These are phyloP conservation scores for Acipenser oxyrinchus DNA, from an alignment of 2,797 vertebrate genomes.

Conservation along the genomic window DNA sequence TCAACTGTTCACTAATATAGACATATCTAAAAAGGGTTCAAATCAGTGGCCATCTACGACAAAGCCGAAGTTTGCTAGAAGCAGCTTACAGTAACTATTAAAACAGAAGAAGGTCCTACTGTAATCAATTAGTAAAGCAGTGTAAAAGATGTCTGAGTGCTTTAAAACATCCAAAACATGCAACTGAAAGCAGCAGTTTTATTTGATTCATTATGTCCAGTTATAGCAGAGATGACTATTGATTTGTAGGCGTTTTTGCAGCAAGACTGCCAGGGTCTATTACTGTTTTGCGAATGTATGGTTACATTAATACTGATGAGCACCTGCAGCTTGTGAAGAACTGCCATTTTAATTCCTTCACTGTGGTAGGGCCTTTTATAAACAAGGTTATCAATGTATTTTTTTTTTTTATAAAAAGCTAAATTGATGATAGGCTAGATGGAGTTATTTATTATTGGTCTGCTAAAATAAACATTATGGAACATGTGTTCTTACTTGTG, in stretches of 20 bases:
- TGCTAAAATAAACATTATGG: background rate
- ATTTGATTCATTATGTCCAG: slow-evolving; percentile 50
- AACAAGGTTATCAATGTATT: background rate
- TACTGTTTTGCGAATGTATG: slow-evolving; percentile 15
- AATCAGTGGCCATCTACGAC: too few relatives aligned
- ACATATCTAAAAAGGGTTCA: too few relatives aligned
- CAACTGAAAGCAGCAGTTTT: slow-evolving; percentile 28
- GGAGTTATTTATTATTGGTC: background rate
- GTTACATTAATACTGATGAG: slow-evolving; percentile 14
- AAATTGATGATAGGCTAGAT: too few relatives aligned
- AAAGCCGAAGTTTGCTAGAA: too few relatives aligned
- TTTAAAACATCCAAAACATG: too few relatives aligned
- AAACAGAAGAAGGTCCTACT: background rate
- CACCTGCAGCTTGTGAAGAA: background rate
- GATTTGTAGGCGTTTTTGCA: slow-evolving; percentile 39
- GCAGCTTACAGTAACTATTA: too few relatives aligned
- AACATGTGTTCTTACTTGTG: slow-evolving; percentile 9
- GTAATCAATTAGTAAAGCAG: slow-evolving; percentile 8
- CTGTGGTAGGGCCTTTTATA: slow-evolving; percentile 3
- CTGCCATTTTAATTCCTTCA: slow-evolving; percentile 10
- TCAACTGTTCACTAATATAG: too few relatives aligned
- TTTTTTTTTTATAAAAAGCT: too few relatives aligned
- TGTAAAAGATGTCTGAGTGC: background rate
- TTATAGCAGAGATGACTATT: slow-evolving; percentile 43
- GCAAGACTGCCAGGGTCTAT: slow-evolving; percentile 15